Evolutionary conservation across 2,113 vertebrate species (phyloP).

Genomic region (Oreocharis arfaki): DNA sequence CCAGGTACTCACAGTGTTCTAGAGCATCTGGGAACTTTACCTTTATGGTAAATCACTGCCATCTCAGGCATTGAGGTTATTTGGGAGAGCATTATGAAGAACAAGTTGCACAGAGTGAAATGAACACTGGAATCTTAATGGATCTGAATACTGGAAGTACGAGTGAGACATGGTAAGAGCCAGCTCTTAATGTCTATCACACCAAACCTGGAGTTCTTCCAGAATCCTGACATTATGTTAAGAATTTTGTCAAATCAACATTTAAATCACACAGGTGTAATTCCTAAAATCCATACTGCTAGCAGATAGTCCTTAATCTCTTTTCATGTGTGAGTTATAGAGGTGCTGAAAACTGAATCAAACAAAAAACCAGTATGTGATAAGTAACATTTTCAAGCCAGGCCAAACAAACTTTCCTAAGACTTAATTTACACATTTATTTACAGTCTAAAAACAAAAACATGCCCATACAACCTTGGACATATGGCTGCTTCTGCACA

Average conservation of each 20-base stretch:
- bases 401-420: background rate
- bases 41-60: background rate
- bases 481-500: background rate
- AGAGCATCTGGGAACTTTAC: background rate
- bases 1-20: background rate
- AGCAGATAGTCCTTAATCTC: background rate
- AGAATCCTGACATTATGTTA: background rate
- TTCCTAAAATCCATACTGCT: background rate
- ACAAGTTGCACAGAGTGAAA: background rate
- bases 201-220: background rate
- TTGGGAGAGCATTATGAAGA: background rate
- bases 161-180: rapidly evolving
- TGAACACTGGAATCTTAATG: background rate
- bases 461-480: background rate
- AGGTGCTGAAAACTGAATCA: background rate
- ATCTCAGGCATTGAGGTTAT: background rate
- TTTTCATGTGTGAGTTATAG: rapidly evolving
- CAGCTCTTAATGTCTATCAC: background rate
- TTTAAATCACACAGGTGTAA: background rate
- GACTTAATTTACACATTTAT: background rate
- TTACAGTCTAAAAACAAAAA: background rate
- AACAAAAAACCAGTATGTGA: background rate
- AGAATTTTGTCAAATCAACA: background rate
- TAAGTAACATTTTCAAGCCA: background rate
- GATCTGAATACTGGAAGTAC: background rate